phyloP scores from a whole-genome alignment of 2,888 invertebrate genomes.

The Sceliomorpha sp. region DNA sequence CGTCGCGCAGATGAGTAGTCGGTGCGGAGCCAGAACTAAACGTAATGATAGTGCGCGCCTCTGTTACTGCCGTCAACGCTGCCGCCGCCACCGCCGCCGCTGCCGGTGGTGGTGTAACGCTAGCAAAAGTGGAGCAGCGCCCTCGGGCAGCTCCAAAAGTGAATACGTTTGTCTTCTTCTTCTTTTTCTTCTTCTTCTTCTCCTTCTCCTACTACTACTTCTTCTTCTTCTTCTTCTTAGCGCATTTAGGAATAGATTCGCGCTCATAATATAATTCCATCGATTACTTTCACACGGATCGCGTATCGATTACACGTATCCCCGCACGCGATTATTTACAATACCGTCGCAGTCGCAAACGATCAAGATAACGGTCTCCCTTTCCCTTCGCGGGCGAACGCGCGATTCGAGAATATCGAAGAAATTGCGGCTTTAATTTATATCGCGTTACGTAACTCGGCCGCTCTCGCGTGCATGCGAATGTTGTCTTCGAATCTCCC shows the following conservation, averaged over 20 bases:
- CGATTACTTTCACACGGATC: too few species aligned
- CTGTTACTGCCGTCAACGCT: slow-evolving; percentile 21
- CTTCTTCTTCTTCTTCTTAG: too few species aligned
- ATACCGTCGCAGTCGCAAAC: too few species aligned
- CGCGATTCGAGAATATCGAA: too few species aligned
- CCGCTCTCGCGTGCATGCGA: too few species aligned
- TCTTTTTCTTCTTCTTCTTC: slow-evolving; percentile 11
- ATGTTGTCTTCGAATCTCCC: too few species aligned
- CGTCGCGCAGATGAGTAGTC: slow-evolving; percentile 29
- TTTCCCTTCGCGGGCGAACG: too few species aligned
- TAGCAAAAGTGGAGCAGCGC: slow-evolving; percentile 68
- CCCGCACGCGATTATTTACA: too few species aligned
- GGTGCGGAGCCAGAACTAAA: slow-evolving; percentile 46
- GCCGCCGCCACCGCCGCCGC: slow-evolving; percentile 21
- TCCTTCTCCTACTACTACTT: slow-evolving; percentile 1
- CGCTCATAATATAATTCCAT: neutral
- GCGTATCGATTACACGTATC: too few species aligned
- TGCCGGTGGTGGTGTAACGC: slow-evolving; percentile 44
- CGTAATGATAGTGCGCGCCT: slow-evolving; percentile 47
- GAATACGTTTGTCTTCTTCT: slow-evolving; percentile 39
- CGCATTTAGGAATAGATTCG: slow-evolving; percentile 6
- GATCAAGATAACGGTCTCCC: too few species aligned
- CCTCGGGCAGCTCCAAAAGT: slow-evolving; percentile 61
- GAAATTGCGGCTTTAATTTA: too few species aligned
- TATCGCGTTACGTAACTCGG: too few species aligned